phyloP scores from a whole-genome alignment of 2,797 vertebrate genomes.

The Potorous gilbertii region DNA sequence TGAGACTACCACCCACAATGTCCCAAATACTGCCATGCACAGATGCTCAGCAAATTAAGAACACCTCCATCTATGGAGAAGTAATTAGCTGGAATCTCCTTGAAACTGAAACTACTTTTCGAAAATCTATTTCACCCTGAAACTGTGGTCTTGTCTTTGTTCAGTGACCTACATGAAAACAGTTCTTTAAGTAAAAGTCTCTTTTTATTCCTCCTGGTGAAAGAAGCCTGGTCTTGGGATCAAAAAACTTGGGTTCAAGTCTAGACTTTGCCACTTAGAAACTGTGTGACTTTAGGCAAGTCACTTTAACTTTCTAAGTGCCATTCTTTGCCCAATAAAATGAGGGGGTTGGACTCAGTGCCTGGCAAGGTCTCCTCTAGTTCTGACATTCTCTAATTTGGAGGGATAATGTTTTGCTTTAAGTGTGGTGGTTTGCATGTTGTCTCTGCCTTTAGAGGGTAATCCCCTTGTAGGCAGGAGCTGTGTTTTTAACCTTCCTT shows the following conservation, averaged over 20 bases:
- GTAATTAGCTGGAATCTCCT: constrained; percentile 72
- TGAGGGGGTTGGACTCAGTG: not conserved
- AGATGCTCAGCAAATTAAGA: constrained; percentile 80
- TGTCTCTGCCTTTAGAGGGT: not conserved
- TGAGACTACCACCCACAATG: constrained; percentile 70
- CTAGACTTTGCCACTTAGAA: not conserved
- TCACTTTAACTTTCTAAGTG: not conserved
- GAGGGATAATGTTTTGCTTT: not conserved
- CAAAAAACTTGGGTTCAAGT: not conserved
- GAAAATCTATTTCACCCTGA: constrained; percentile 63
- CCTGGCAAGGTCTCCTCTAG: not conserved
- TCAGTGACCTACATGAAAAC: constrained; percentile 50
- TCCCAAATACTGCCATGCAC: constrained; percentile 78
- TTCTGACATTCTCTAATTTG: not conserved
- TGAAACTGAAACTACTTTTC: constrained; percentile 59
- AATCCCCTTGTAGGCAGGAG: not conserved
- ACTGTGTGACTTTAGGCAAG: not conserved
- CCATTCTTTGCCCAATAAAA: not conserved
- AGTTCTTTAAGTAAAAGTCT: constrained; percentile 9
- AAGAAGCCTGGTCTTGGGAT: not conserved
- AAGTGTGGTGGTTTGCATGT: not conserved
- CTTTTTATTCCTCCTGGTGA: not conserved
- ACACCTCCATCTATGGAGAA: constrained; percentile 72
- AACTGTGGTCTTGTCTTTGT: constrained; percentile 59
- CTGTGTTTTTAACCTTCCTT: not conserved